Conservation (phyloP, 2,113 vertebrate species). For the Terrapene triunguis region DNA sequence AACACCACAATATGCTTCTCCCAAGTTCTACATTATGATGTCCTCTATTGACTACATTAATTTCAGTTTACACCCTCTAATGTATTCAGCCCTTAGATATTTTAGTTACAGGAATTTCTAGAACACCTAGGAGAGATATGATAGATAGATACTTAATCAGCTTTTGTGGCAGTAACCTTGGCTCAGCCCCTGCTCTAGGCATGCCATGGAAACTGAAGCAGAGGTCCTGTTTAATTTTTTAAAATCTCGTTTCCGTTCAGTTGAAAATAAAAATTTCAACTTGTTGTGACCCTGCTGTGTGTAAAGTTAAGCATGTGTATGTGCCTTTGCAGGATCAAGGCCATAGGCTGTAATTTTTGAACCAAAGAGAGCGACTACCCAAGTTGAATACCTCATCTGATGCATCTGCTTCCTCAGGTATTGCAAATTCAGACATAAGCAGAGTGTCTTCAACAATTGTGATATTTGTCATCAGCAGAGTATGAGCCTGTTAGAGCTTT, state of each 20-base stretch:
- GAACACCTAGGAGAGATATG: too few species aligned
- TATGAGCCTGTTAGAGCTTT: neutral
- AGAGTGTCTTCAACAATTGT: neutral
- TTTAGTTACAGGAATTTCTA: too few species aligned
- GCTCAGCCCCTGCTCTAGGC: neutral
- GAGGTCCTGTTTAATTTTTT: neutral
- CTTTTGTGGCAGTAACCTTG: neutral
- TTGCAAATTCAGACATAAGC: neutral
- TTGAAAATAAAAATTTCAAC: neutral
- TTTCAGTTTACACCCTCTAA: neutral
- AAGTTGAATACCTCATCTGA: too few species aligned
- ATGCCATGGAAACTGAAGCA: neutral
- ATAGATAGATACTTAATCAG: too few species aligned
- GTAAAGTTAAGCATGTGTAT: neutral
- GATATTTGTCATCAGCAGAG: neutral
- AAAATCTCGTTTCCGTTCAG: neutral
- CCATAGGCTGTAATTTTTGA: neutral
- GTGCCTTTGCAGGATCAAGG: neutral
- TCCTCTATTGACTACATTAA: neutral
- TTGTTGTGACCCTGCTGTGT: neutral
- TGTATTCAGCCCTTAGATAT: neutral
- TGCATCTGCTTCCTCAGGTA: neutral
- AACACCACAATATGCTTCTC: neutral
- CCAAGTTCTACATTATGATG: neutral
- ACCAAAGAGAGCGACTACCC: neutral